Evolutionary conservation across 64 coral and sea anemone genomes (phyloP).

Genomic region (Montipora cactus): DNA sequence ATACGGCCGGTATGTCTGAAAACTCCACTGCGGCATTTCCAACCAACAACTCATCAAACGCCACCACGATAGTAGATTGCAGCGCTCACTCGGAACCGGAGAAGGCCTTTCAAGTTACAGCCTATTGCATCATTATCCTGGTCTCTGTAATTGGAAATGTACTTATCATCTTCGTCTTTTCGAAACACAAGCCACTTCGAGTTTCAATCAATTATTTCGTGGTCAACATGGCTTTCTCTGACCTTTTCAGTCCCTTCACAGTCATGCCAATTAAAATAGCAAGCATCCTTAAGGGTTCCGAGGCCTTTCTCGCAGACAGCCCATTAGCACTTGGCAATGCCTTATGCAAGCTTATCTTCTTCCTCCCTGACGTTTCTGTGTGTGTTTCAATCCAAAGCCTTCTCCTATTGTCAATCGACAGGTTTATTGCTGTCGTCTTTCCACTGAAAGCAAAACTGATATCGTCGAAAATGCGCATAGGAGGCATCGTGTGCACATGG

Average conservation of each 20-base stretch:
- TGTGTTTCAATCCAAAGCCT: constrained; percentile 45
- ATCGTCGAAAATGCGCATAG: neutral
- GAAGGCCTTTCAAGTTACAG: neutral
- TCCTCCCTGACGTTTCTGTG: constrained; percentile 31
- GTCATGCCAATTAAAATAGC: neutral
- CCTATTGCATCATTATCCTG: constrained; percentile 5
- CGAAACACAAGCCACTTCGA: constrained; percentile 17
- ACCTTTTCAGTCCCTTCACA: constrained; percentile 32
- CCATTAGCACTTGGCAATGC: neutral
- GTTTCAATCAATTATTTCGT: constrained; percentile 46
- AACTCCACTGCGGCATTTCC: no score
- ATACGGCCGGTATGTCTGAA: no score
- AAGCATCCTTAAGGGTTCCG: neutral
- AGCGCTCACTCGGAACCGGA: neutral
- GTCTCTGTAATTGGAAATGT: constrained; percentile 31
- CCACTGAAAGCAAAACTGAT: constrained; percentile 15
- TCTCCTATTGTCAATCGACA: constrained; percentile 25
- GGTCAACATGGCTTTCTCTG: constrained; percentile 52
- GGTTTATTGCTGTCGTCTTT: constrained; percentile 15
- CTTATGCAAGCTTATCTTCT: constrained; percentile 45
- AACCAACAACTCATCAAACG: no score
- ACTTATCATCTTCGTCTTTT: constrained; percentile 23
- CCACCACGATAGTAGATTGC: no score
- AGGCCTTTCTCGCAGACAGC: neutral
- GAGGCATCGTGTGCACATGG: constrained; percentile 19